Evolutionary conservation across 2,113 vertebrate genomes (phyloP).

Genomic region (Scatophagus argus): DNA sequence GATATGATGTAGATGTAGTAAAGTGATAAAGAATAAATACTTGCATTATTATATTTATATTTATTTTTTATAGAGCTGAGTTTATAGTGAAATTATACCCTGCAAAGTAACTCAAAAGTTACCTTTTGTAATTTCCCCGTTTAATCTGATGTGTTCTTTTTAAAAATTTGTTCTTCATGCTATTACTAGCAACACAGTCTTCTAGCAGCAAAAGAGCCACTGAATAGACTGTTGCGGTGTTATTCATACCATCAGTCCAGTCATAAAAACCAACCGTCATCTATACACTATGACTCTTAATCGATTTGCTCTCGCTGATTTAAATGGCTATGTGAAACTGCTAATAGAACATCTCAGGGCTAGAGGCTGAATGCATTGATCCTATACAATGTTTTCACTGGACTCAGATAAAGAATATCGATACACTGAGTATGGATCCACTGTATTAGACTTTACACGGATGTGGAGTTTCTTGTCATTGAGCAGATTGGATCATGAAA

Average conservation of each 20-base stretch:
- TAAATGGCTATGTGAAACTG: slow-evolving; percentile 74
- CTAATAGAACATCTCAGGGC: slow-evolving; percentile 77
- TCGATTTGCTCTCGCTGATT: slow-evolving; percentile 68
- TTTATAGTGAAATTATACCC: no score
- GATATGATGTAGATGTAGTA: no score
- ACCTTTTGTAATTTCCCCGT: neutral
- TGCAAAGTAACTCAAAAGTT: neutral
- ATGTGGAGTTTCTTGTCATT: slow-evolving; percentile 34
- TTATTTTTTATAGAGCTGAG: no score
- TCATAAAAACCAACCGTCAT: slow-evolving; percentile 63
- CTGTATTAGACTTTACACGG: slow-evolving; percentile 54
- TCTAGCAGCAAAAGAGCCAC: slow-evolving; percentile 5
- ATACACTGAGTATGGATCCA: slow-evolving; percentile 70
- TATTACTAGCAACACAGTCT: slow-evolving; percentile 2
- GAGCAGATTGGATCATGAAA: slow-evolving; percentile 43
- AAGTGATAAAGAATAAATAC: no score
- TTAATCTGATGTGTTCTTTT: neutral
- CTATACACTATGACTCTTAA: slow-evolving; percentile 60
- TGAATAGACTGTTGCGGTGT: slow-evolving; percentile 32
- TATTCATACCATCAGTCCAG: slow-evolving; percentile 55
- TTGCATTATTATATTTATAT: neutral
- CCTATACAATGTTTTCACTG: slow-evolving; percentile 70
- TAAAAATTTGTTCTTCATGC: slow-evolving; percentile 1
- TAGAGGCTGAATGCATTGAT: slow-evolving; percentile 73
- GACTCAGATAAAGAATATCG: slow-evolving; percentile 68